Base-by-base conservation (phyloP, 2,888 invertebrate genomes). In the Piscicola geometra region DNA sequence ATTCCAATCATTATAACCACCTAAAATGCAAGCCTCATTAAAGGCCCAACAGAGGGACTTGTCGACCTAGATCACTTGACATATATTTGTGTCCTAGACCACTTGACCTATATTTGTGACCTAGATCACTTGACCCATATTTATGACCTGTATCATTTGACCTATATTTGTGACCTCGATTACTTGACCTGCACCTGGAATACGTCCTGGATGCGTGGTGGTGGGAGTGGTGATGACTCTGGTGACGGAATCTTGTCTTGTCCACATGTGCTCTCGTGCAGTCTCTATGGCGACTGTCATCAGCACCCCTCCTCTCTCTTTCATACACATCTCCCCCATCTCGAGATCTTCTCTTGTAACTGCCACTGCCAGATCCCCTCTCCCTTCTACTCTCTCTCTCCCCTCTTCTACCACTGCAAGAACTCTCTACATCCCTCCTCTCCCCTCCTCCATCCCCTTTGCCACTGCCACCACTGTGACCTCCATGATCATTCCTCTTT, bases 1-100 rank as follows among this genome's bases (percentile, higher is more conserved):
- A 68, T 69, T 68, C 35, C 41, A 67, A 75, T 68, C 75, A 69
- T 69, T 52, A 69, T 69, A 68, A 69, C 28, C 75, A 69, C 47
- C 75, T 52, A 9, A 32, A 69, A 30, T 52, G 52, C 35, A 35
- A n/a, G 21, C 41, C 41, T 41, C 41, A 41, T 41, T 15, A 15
- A 41, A 41, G 5, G 41, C 41, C 41, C 5, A 41, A 9, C 15
- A 41, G 15, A 41, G 41, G 41, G 41, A 41, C 41, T 9, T 41
- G 5, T 5, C 15, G 41, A 15, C 9, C 15, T 41, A 41, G 15
- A 41, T 41, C 15, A 9, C 41, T 41, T 41, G 41, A 41, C 41
- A 5, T 41, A 41, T 41, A 41, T 41, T 41, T 41, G 15, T 15
- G 41, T 9, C 15, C 41, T 41, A 41, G 15, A 41, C 15, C 15